A percentile compares a stretch with the other conserved stretches of the same genome.
These are phyloP conservation scores for Siderastrea radians DNA, from an alignment of 92 coral and sea anemone species.

Conservation along the genomic window DNA sequence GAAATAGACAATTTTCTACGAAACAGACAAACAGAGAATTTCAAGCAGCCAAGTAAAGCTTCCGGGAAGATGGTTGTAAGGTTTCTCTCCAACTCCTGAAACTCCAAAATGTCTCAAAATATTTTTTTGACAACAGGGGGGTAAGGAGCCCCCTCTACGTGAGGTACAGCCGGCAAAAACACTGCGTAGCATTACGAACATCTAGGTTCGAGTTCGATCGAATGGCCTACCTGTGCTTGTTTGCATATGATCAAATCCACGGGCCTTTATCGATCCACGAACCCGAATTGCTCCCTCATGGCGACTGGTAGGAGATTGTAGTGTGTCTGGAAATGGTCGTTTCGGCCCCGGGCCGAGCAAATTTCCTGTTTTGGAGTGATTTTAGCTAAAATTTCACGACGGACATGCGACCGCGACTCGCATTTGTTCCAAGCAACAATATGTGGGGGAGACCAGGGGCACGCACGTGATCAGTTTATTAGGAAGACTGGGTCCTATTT, in stretches of 20 bases:
- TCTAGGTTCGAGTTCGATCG: slow-evolving; percentile 79
- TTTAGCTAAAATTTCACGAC: slow-evolving; percentile 99
- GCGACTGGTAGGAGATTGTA: slow-evolving; percentile 76
- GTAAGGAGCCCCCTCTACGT: slow-evolving; percentile 77
- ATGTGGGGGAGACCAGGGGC: slow-evolving; percentile 98
- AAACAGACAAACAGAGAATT: slow-evolving; percentile 36
- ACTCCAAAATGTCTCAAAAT: slow-evolving; percentile 25
- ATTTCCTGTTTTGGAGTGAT: slow-evolving; percentile 99
- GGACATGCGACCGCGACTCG: slow-evolving; percentile 99
- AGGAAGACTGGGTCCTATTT: slow-evolving; percentile 36
- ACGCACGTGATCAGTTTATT: slow-evolving; percentile 76
- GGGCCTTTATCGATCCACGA: slow-evolving; percentile 72
- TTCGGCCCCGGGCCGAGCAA: slow-evolving; percentile 88
- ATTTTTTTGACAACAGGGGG: slow-evolving; percentile 57
- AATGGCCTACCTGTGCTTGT: slow-evolving; percentile 89
- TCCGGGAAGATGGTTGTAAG: slow-evolving; percentile 47
- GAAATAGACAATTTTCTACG: slow-evolving; percentile 20
- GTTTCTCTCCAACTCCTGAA: slow-evolving; percentile 50
- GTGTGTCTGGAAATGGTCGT: slow-evolving; percentile 81
- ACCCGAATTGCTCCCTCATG: slow-evolving; percentile 77
- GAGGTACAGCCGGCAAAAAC: slow-evolving; percentile 72
- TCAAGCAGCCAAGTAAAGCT: background rate
- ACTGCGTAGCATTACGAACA: slow-evolving; percentile 65
- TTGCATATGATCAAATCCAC: slow-evolving; percentile 86
- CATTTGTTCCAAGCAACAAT: slow-evolving; percentile 99